These are phyloP conservation scores for Stigmatopora nigra DNA, from an alignment of 2,113 vertebrate genomes.

Conservation along the genomic window DNA sequence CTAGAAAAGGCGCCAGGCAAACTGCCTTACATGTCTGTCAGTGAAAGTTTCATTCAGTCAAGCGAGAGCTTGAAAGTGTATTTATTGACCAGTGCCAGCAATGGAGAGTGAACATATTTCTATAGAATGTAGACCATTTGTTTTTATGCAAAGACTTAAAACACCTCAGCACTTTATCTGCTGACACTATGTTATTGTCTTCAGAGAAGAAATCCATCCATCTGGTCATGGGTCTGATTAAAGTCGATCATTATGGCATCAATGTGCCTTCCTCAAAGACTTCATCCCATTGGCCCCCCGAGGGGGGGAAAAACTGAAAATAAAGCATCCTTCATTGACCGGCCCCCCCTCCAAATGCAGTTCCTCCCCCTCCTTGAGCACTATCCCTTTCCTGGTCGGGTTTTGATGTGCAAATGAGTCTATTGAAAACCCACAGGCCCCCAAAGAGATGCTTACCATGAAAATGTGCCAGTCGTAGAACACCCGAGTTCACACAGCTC, in stretches of 20 bases:
- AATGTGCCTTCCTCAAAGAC: slow-evolving; percentile 58
- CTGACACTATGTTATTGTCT: slow-evolving; percentile 56
- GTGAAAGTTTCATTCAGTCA: slow-evolving; percentile 29
- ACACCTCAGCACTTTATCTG: slow-evolving; percentile 40
- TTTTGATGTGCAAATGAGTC: slow-evolving; percentile 79
- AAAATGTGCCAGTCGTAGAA: slow-evolving; percentile 68
- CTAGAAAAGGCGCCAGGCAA: slow-evolving; percentile 39
- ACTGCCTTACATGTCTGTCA: slow-evolving; percentile 24
- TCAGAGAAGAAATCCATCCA: slow-evolving; percentile 56
- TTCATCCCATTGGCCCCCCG: slow-evolving; percentile 50
- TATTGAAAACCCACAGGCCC: slow-evolving; percentile 74
- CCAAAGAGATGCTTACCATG: slow-evolving; percentile 75
- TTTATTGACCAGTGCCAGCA: slow-evolving; percentile 39
- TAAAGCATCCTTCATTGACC: slow-evolving; percentile 74
- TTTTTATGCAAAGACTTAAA: slow-evolving; percentile 38
- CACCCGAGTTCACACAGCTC: slow-evolving; percentile 60
- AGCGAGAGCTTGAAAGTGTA: slow-evolving; percentile 3
- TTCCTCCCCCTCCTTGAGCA: slow-evolving; percentile 56
- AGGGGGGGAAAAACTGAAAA: slow-evolving; percentile 53
- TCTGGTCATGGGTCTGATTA: slow-evolving; percentile 70
- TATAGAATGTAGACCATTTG: slow-evolving; percentile 34
- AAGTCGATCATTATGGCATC: slow-evolving; percentile 68
- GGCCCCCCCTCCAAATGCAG: slow-evolving; percentile 52
- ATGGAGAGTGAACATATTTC: slow-evolving; percentile 20
- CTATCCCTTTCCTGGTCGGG: slow-evolving; percentile 71